These are phyloP conservation scores for Stylophora pistillata DNA, from an alignment of 64 coral and sea anemone species.

Conservation along the genomic window DNA sequence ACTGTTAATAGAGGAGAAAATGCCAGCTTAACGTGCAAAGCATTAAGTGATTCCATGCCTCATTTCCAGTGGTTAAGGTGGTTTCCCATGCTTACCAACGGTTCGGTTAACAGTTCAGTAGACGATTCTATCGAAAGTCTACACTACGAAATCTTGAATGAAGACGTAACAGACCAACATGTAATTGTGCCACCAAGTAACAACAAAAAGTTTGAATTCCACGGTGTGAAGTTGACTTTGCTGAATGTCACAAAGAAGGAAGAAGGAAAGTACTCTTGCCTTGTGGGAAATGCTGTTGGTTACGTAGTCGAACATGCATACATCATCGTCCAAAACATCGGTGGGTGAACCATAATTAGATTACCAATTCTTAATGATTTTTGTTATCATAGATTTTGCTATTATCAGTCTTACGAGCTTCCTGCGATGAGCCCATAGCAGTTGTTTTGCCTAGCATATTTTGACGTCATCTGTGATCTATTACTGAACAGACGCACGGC, in stretches of 20 bases:
- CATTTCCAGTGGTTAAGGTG: constrained; percentile 86
- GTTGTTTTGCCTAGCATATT: too few species aligned
- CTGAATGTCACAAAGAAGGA: constrained; percentile 72
- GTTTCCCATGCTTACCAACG: constrained; percentile 12
- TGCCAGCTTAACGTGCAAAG: constrained; percentile 52
- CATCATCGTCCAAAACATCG: constrained; percentile 38
- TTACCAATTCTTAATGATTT: not conserved
- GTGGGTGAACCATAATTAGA: not conserved
- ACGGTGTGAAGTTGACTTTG: constrained; percentile 67
- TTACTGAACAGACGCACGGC: too few species aligned
- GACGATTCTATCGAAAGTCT: constrained; percentile 14
- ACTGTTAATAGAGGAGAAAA: constrained; percentile 62
- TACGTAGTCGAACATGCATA: constrained; percentile 41
- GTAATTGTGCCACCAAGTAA: constrained; percentile 10
- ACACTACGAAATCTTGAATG: constrained; percentile 49
- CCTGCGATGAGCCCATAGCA: not conserved
- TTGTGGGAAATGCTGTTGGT: constrained; percentile 74
- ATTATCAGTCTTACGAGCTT: not conserved
- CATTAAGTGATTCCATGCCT: constrained; percentile 71
- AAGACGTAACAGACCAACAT: constrained; percentile 19
- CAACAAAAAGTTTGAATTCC: constrained; percentile 37
- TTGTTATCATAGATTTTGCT: not conserved
- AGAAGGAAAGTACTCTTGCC: constrained; percentile 71
- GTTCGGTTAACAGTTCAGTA: constrained; percentile 19
- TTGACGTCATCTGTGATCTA: too few species aligned